Base-by-base conservation (phyloP, 2,888 invertebrate species). In the Macrostomum cliftonense region DNA sequence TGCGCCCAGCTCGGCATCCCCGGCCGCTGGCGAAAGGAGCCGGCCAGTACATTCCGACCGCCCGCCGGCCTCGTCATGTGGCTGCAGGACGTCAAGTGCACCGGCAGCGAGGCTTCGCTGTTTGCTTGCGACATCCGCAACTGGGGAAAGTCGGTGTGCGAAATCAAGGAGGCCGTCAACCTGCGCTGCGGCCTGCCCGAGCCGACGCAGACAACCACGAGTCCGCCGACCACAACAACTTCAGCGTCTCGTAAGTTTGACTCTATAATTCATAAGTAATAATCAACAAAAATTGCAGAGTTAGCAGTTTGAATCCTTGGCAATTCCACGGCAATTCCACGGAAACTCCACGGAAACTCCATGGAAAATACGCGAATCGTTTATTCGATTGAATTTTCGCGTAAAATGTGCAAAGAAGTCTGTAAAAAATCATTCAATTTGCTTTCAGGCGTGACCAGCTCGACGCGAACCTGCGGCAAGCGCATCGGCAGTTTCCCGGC, bases 101-200 rank as follows among this genome's bases (percentile, higher is more conserved):
- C 59, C 12, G 82, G 82, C 12, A 77, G 77, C 7, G 66, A 66
- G 48, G 13, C 19, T 0, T 51, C 71, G 48, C 57, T 82, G 17
- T 73, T 76, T 45, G 68, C 76, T 28, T 82, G 82, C 61, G 67
- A 70, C 5, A 79, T 78, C 58, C 74, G 75, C 67, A 73, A 75
- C 7, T 82, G 81, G 81, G 80, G 80, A 1, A 74, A 75, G 52
- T 75, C 77, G 61, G 81, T 82, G 63, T 83, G 83, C 62, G 77
- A 77, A 51, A 82, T 82, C 61, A 70, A 73, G 5, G 82, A 83
- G 67, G 82, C 82, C 61, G 80, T 78, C 1, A 77, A 77, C 2
- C 74, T 82, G 12, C 46, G 45, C 12, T 63, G 63, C 45, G 46
- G 52, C 47, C 12, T 57, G 56, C 45, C 55, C 56, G 2, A 39